Percentiles rank a stretch among this genome's conserved stretches.
Conservation (phyloP, 2,797 vertebrate genomes). For the Peromyscus eremicus region DNA sequence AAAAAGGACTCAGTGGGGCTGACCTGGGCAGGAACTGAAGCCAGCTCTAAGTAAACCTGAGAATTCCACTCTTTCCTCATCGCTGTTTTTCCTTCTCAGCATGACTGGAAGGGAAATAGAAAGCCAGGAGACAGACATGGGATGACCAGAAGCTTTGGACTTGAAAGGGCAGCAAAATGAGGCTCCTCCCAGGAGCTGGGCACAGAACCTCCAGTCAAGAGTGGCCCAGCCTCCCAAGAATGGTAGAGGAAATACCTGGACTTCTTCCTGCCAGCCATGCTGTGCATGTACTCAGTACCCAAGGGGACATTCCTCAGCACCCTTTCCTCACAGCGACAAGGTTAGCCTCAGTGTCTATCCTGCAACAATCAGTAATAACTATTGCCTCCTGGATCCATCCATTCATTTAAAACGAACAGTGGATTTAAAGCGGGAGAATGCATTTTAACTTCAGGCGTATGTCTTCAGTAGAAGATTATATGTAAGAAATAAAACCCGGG, state of each 20-base stretch:
- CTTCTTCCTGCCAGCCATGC: not conserved
- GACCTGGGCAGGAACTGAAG: not conserved
- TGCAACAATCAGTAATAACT: not conserved
- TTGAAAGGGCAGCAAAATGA: not conserved
- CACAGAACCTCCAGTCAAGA: not conserved
- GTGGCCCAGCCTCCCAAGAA: fast-evolving
- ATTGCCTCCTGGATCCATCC: not conserved
- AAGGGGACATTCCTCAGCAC: not conserved
- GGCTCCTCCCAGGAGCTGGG: fast-evolving
- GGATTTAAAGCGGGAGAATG: not conserved
- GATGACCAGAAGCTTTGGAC: not conserved
- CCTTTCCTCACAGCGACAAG: not conserved
- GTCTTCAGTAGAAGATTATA: not conserved
- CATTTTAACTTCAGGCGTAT: not conserved
- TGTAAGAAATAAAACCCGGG: not conserved
- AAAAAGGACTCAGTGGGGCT: not conserved
- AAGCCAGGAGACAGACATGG: not conserved
- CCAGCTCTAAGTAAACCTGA: fast-evolving
- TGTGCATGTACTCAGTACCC: fast-evolving
- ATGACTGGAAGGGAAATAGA: not conserved
- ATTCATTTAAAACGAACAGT: not conserved
- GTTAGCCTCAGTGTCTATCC: not conserved
- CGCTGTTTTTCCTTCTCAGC: not conserved
- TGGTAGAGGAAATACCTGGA: fast-evolving
- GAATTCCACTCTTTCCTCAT: not conserved